Base-by-base conservation (phyloP, 2,113 vertebrate species). In the Pedionomus torquatus region DNA sequence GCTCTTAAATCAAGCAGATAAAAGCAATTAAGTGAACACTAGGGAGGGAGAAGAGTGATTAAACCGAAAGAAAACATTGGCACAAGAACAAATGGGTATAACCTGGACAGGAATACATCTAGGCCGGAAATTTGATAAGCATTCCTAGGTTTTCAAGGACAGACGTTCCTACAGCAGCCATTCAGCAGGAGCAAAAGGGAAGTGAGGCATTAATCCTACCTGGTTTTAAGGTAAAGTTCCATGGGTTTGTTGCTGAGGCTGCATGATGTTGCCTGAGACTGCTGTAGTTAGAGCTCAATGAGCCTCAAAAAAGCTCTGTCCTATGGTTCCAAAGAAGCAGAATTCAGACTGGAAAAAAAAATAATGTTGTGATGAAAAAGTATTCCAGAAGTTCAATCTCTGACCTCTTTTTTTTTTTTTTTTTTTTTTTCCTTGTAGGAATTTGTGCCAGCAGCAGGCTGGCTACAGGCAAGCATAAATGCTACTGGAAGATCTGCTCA, bases 1-100 rank as follows among this genome's bases (percentile, higher is more conserved):
- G 83, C 43, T 90, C 77, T 95, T 95, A 95, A 95, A 97, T 95
- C 90, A 95, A 84, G 33, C 14, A 91, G 92, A 96, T 93, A 93
- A 92, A 92, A 95, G 68, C 85, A 96, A 87, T 95, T 96, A 92
- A 68, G 39, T 69, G 87, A 97, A 91, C 66, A 95, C 44, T 20
- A 82, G 37, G 41, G 74, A 93, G 31, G 21, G 44, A 87, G 23
- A 76, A 83, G 41, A 72, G 31, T 30, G 54, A 93, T 93, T 96
- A 87, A 96, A 94, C 26, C 69, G 30, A 80, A 74, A 25, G 28
- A 86, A 96, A 95, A 63, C 30, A 89, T 2, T 95, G 90, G 91
- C 89, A 57, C 28, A 87, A 65, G 87, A 91, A 75, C 77, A 94
- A 83, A 75, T 84, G 46, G 8, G 5, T 66, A 83, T 80, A 85